These are phyloP conservation scores for Rhineura floridana DNA, from an alignment of 2,113 vertebrate species.

Conservation along the genomic window DNA sequence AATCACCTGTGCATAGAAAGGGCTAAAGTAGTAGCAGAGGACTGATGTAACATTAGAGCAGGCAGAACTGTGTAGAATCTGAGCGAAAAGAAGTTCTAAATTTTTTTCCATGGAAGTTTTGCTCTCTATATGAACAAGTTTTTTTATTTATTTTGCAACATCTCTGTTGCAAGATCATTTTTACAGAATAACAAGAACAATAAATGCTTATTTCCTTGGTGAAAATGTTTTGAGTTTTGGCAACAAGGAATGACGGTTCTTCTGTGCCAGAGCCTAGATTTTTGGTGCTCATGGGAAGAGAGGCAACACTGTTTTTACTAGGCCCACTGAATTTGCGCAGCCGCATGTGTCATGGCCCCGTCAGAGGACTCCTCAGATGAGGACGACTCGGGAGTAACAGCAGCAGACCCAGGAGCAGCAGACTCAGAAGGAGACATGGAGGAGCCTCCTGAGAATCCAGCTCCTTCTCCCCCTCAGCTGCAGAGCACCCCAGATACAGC, in stretches of 20 bases:
- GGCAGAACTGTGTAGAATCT: background rate
- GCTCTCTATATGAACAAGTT: no score
- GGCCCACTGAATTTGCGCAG: conserved; percentile 26
- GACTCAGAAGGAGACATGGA: no score
- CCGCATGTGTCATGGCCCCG: no score
- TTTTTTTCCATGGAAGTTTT: background rate
- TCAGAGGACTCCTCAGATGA: no score
- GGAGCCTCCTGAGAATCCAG: no score
- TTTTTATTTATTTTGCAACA: background rate
- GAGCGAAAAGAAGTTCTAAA: background rate
- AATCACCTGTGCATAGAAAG: background rate
- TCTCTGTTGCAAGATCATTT: background rate
- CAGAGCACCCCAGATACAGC: no score
- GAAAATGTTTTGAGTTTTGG: background rate
- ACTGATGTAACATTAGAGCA: background rate
- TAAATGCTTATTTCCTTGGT: background rate
- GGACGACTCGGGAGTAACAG: no score
- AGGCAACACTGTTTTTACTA: background rate
- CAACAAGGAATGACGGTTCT: background rate
- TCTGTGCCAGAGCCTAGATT: background rate
- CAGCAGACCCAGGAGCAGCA: no score
- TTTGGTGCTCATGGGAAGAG: background rate
- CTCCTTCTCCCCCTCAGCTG: no score
- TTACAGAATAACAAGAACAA: no score
- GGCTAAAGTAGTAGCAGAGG: background rate